phyloP scores from a whole-genome alignment of 2,113 vertebrate genomes.

The Saguinus midas region DNA sequence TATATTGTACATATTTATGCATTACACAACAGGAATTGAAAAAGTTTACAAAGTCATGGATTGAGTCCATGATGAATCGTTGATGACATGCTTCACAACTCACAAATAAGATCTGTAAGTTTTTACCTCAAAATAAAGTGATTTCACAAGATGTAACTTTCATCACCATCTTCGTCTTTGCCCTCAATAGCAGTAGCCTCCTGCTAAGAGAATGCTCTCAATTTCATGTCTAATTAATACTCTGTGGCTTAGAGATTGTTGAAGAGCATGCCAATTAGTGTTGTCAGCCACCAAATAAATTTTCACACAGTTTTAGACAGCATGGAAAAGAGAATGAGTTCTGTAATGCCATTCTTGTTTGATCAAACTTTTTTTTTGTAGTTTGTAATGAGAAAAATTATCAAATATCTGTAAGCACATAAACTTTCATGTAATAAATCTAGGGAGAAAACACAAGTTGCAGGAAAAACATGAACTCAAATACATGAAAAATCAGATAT shows the following conservation, averaged over 20 bases:
- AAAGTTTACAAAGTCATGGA: neutral
- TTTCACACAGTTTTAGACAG: conserved; percentile 22
- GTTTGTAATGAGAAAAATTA: neutral
- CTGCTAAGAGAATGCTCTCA: neutral
- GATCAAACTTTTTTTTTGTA: neutral
- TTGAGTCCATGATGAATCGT: neutral
- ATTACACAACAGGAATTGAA: neutral
- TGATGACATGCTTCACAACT: neutral
- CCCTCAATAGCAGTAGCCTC: neutral
- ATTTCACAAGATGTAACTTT: neutral
- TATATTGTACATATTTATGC: neutral
- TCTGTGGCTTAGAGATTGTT: neutral
- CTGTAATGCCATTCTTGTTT: neutral
- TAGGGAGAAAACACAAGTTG: conserved; percentile 13
- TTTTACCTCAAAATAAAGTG: conserved; percentile 4
- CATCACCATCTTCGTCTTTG: neutral
- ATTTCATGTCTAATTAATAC: conserved; percentile 38
- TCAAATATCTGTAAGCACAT: neutral
- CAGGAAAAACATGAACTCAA: neutral
- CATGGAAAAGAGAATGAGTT: neutral
- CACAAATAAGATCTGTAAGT: neutral
- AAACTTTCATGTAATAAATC: neutral
- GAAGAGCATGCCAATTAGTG: conserved; percentile 7
- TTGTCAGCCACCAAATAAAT: neutral
- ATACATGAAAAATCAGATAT: neutral